Percentiles rank a stretch among this genome's conserved stretches.
Evolutionary conservation across 1,140 invertebrate genomes (phyloP).

Genomic region (Bombus ignitus): DNA sequence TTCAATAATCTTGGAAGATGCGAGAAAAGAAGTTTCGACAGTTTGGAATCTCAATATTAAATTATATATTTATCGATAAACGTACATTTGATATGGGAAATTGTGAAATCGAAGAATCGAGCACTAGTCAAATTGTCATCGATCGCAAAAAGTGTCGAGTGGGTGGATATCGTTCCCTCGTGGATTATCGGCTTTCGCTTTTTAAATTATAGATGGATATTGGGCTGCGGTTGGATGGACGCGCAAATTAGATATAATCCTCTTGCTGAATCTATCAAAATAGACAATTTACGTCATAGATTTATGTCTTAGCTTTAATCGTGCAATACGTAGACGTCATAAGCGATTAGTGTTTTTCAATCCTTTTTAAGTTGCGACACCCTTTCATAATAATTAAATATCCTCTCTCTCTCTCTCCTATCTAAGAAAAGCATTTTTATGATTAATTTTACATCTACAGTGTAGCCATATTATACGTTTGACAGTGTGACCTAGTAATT

Average conservation of each 20-base stretch:
- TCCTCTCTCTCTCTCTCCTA: too few species aligned
- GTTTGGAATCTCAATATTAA: neutral
- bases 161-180: conserved; percentile 12
- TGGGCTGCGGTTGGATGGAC: conserved; percentile 20
- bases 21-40: neutral
- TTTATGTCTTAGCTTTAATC: neutral
- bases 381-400: too few species aligned
- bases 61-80: too few species aligned
- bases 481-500: too few species aligned
- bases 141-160: neutral
- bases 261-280: conserved; percentile 4
- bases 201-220: conserved; percentile 44
- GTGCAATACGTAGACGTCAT: neutral
- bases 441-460: too few species aligned
- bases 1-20: neutral
- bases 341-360: neutral
- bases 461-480: too few species aligned
- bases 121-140: too few species aligned
- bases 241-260: conserved; percentile 34
- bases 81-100: too few species aligned
- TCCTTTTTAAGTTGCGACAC: too few species aligned
- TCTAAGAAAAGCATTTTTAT: too few species aligned
- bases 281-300: conserved; percentile 15
- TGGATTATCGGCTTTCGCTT: conserved; percentile 39
- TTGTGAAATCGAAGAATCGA: too few species aligned